Conservation (phyloP, 2,797 vertebrate species). For the Podarcis siculus region DNA sequence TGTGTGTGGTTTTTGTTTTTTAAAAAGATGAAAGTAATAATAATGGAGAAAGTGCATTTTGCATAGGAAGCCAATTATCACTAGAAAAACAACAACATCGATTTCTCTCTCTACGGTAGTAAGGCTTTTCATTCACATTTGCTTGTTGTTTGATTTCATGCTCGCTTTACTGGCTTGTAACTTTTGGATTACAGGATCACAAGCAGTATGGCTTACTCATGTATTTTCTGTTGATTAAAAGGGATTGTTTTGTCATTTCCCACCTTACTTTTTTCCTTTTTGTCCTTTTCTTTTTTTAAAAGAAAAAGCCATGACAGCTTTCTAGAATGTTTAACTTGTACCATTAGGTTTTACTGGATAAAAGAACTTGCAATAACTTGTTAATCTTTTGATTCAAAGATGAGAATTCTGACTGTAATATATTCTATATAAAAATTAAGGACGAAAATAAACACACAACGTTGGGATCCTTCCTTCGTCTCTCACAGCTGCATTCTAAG, state of each 20-base stretch:
- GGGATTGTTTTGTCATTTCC: background rate
- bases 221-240: constrained; percentile 54
- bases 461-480: constrained; percentile 61
- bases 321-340: constrained; percentile 73
- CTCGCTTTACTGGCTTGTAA: constrained; percentile 21
- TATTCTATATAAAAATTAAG: constrained; percentile 74
- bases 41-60: constrained; percentile 51
- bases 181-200: background rate
- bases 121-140: background rate
- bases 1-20: background rate
- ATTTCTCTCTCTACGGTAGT: constrained; percentile 27
- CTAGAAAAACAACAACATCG: constrained; percentile 48
- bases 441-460: constrained; percentile 72
- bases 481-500: constrained; percentile 27
- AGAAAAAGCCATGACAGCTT: constrained; percentile 68
- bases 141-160: constrained; percentile 42
- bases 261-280: constrained; percentile 12
- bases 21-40: constrained; percentile 23
- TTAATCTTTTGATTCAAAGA: constrained; percentile 75
- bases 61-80: constrained; percentile 36
- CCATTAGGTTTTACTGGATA: constrained; percentile 66
- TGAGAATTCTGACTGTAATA: constrained; percentile 73
- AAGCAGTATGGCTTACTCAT: background rate
- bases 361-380: constrained; percentile 76
- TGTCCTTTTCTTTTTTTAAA: constrained; percentile 31